These are phyloP conservation scores for Aldrovandia affinis DNA, from an alignment of 2,797 vertebrate species.

Conservation along the genomic window DNA sequence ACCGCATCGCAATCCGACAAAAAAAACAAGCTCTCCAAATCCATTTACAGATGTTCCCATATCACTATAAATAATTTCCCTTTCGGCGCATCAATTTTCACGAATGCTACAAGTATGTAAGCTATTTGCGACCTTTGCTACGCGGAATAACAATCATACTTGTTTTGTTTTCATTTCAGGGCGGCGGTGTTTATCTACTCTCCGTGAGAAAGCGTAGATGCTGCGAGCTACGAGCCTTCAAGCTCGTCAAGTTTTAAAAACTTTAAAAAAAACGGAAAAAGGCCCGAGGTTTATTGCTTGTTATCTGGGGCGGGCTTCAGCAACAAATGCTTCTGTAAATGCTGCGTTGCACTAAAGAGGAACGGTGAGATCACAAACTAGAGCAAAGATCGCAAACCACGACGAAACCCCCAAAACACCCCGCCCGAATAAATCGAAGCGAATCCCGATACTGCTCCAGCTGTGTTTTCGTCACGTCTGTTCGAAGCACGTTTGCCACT, in stretches of 20 bases:
- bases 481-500: background rate
- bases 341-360: background rate
- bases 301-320: constrained; percentile 12
- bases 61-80: constrained; percentile 23
- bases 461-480: too few species aligned
- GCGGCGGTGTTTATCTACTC: constrained; percentile 20
- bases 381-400: background rate
- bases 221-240: constrained; percentile 17
- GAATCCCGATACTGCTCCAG: background rate
- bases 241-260: background rate
- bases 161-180: constrained; percentile 31
- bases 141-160: background rate
- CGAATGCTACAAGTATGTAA: background rate
- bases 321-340: background rate
- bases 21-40: background rate
- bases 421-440: background rate
- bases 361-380: background rate
- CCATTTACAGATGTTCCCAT: constrained; percentile 20
- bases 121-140: background rate
- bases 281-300: background rate
- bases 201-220: constrained; percentile 28
- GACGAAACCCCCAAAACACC: background rate
- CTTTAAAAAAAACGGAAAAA: background rate
- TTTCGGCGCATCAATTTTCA: background rate
- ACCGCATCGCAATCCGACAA: constrained; percentile 19